Percentiles rank a stretch among this genome's conserved stretches.
These are phyloP conservation scores for Dasypus novemcinctus DNA, from an alignment of 2,113 vertebrate genomes.

Conservation along the genomic window DNA sequence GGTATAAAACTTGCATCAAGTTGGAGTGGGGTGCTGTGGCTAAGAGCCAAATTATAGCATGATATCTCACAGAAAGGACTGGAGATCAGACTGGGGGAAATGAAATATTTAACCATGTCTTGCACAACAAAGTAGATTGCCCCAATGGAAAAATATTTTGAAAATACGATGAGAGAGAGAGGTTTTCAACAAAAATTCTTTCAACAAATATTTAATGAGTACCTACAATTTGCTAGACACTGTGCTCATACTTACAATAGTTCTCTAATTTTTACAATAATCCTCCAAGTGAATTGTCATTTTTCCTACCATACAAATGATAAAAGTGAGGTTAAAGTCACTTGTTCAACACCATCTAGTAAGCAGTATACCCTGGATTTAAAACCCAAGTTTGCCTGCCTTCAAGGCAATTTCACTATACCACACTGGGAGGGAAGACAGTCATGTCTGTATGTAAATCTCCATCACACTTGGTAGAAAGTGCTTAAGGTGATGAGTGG, in stretches of 20 bases:
- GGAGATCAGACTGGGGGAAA: background rate
- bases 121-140: background rate
- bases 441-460: accelerated
- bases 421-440: background rate
- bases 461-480: accelerated
- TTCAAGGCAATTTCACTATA: background rate
- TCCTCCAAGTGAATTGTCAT: no score
- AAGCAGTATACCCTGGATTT: background rate
- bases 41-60: no score
- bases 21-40: background rate
- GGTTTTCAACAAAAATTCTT: background rate
- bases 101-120: background rate
- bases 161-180: no score
- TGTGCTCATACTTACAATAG: accelerated
- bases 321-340: no score
- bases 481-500: background rate
- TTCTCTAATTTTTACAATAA: background rate
- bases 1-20: accelerated
- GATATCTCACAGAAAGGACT: background rate
- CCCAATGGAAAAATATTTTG: background rate
- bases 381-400: background rate
- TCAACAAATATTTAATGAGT: background rate
- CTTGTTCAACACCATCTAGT: background rate
- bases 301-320: accelerated
- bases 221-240: accelerated